These are phyloP conservation scores for Oophaga sylvatica DNA, from an alignment of 2,797 vertebrate genomes.

Conservation along the genomic window DNA sequence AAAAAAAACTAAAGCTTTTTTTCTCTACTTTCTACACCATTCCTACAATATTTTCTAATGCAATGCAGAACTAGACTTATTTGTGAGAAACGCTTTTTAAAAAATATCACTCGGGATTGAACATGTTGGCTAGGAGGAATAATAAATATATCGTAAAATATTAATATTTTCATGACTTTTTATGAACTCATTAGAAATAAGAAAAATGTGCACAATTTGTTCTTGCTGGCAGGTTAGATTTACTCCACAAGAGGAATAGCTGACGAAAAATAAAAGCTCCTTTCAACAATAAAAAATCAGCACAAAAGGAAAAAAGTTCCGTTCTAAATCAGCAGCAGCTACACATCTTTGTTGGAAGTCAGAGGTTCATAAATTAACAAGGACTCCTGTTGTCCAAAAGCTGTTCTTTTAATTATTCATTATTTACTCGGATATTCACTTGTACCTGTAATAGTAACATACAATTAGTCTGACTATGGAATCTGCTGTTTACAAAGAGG, in stretches of 20 bases:
- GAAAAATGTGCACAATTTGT: conserved; percentile 49
- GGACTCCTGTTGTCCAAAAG: conserved; percentile 35
- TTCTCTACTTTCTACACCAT: not conserved
- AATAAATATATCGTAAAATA: conserved; percentile 59
- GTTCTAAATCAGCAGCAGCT: not conserved
- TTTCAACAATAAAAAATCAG: conserved; percentile 33
- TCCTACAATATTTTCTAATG: not conserved
- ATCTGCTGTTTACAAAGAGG: conserved; percentile 13
- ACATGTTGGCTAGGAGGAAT: conserved; percentile 46
- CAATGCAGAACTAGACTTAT: conserved; percentile 8
- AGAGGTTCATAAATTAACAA: conserved; percentile 35
- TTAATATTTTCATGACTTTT: conserved; percentile 60
- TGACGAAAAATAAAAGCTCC: conserved; percentile 16
- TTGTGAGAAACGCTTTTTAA: conserved; percentile 34
- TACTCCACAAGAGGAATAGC: conserved; percentile 31
- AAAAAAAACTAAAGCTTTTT: not conserved
- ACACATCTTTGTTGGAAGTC: conserved; percentile 16
- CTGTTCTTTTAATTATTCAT: conserved; percentile 55
- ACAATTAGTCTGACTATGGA: not conserved
- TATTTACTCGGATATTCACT: conserved; percentile 30
- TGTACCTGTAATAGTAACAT: conserved; percentile 26
- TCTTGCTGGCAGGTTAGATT: conserved; percentile 42
- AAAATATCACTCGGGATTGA: conserved; percentile 17
- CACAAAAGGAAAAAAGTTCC: conserved; percentile 30
- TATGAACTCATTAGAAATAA: conserved; percentile 59